Percentiles rank a stretch among this genome's conserved stretches.
Evolutionary conservation across 92 coral and sea anemone genomes (phyloP).

Genomic region (Epizoanthus stellaris): DNA sequence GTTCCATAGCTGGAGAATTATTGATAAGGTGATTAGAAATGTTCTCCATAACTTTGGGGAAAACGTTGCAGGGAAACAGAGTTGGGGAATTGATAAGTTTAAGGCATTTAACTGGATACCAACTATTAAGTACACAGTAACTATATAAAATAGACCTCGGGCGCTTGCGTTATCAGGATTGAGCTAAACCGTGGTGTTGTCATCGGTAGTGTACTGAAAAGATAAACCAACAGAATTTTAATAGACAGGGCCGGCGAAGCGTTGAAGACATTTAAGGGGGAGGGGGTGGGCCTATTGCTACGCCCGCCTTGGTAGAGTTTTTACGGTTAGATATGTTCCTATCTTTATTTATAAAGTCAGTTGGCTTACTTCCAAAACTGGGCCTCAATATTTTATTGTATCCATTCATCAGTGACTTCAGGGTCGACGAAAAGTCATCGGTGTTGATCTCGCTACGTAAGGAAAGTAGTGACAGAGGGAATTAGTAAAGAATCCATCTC

Average conservation of each 20-base stretch:
- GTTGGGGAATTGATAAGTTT: no score
- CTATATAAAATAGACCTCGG: neutral
- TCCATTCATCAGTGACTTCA: slow-evolving; percentile 2
- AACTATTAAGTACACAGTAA: neutral
- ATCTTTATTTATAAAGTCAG: neutral
- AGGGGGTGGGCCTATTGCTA: no score
- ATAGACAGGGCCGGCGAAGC: no score
- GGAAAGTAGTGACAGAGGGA: no score
- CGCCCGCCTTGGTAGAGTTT: no score
- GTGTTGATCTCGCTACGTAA: neutral
- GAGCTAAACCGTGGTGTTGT: neutral
- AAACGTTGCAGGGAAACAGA: no score
- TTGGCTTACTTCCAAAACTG: neutral
- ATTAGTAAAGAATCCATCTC: no score
- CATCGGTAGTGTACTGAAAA: neutral
- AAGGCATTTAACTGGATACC: no score
- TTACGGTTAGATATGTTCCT: no score
- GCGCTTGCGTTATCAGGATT: neutral
- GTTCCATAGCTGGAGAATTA: neutral
- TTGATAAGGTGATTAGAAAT: neutral
- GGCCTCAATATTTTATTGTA: slow-evolving; percentile 7
- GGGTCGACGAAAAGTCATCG: neutral
- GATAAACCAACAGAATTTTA: no score
- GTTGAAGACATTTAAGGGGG: no score
- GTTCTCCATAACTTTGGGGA: no score